phyloP scores from a whole-genome alignment of 2,113 vertebrate species.

The Vireo altiloquus region DNA sequence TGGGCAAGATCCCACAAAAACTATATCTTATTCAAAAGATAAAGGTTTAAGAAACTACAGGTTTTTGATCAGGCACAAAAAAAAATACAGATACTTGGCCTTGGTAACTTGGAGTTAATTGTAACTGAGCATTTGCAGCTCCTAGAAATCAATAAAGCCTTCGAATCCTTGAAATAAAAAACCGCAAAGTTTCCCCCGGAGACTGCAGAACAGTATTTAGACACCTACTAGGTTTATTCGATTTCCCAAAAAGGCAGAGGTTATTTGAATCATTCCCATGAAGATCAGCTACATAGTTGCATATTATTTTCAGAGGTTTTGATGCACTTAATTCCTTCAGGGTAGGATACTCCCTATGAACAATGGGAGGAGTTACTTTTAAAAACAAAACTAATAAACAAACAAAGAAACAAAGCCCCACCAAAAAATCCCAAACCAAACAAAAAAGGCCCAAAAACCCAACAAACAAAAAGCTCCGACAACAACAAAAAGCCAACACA shows the following conservation, averaged over 20 bases:
- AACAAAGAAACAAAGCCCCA: background rate
- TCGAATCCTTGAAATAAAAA: background rate
- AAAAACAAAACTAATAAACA: background rate
- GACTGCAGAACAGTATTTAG: background rate
- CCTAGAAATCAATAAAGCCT: background rate
- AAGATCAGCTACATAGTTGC: background rate
- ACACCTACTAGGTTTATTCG: background rate
- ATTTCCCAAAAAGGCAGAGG: background rate
- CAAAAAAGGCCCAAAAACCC: background rate
- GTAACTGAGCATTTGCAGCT: background rate
- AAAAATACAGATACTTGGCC: background rate
- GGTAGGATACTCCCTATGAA: background rate
- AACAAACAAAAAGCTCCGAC: background rate
- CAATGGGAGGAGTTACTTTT: background rate
- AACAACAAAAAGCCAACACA: background rate
- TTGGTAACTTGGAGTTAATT: background rate
- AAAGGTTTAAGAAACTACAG: background rate
- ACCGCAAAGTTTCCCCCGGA: background rate
- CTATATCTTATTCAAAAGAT: background rate
- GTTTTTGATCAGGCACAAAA: background rate
- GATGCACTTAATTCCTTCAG: background rate
- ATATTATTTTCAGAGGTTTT: background rate
- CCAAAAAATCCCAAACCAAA: background rate
- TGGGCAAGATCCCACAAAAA: background rate
- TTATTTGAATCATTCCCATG: background rate